Conservation (phyloP, 2,113 vertebrate species). For the Anas platyrhynchos region DNA sequence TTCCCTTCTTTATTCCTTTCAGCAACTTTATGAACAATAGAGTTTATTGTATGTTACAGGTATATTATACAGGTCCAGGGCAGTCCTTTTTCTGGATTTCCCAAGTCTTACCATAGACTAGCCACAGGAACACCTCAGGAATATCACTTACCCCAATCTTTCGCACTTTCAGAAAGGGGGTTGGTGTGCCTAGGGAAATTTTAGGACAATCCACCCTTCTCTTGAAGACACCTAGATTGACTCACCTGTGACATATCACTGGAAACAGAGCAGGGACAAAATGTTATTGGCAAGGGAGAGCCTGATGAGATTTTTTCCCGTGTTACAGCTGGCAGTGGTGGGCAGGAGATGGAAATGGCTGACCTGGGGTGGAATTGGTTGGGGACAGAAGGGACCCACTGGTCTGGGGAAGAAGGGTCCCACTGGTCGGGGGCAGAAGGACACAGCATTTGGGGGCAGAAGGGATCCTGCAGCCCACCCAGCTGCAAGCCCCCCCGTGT, state of each 20-base stretch:
- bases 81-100: not conserved
- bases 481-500: no score
- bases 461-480: no score
- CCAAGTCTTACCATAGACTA: not conserved
- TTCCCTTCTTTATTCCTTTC: not conserved
- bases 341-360: not conserved
- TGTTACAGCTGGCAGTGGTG: not conserved
- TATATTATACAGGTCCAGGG: not conserved
- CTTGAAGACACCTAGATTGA: not conserved
- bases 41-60: not conserved
- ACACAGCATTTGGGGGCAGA: no score
- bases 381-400: no score
- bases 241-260: rapidly evolving
- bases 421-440: no score
- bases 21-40: not conserved
- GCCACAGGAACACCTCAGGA: not conserved
- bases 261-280: not conserved
- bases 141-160: not conserved
- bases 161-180: not conserved
- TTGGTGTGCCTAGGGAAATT: not conserved
- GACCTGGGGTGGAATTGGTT: no score
- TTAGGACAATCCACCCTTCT: not conserved
- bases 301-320: not conserved
- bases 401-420: no score
- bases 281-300: rapidly evolving